Conservation (phyloP, 1,140 invertebrate genomes). For the Apocrypta bakeri region DNA sequence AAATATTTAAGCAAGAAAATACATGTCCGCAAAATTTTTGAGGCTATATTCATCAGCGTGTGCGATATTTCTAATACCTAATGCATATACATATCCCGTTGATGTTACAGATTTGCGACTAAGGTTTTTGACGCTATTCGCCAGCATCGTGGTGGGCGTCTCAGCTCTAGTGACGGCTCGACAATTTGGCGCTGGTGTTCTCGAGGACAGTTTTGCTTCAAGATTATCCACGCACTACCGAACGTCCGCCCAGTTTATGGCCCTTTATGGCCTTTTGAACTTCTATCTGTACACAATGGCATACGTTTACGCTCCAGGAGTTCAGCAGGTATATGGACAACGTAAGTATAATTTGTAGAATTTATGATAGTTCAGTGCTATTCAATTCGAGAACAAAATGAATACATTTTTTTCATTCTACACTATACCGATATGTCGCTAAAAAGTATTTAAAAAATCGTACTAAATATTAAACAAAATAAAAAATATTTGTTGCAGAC, state of each 20-base stretch:
- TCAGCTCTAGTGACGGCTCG: constrained; percentile 85
- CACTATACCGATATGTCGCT: no score
- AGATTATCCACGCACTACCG: constrained; percentile 89
- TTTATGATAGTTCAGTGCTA: no score
- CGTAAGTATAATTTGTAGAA: constrained; percentile 60
- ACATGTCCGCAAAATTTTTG: neutral
- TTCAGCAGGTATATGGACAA: constrained; percentile 87
- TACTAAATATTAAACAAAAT: no score
- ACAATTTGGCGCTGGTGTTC: constrained; percentile 89
- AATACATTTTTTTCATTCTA: neutral
- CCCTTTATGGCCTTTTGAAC: constrained; percentile 95
- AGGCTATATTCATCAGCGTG: constrained; percentile 46
- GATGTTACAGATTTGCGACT: constrained; percentile 87
- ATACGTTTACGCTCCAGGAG: constrained; percentile 93
- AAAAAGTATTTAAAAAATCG: no score
- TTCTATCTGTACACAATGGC: constrained; percentile 96
- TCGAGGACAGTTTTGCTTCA: constrained; percentile 96
- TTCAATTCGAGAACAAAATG: neutral
- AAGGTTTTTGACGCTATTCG: constrained; percentile 91
- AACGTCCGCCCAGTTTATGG: constrained; percentile 95
- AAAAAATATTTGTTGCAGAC: constrained; percentile 78
- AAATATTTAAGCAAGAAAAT: no score
- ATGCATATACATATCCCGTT: neutral
- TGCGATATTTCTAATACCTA: neutral
- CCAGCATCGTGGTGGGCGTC: constrained; percentile 88